These are phyloP conservation scores for Steinernema scapterisci DNA, from an alignment of 2,888 invertebrate genomes.

Conservation along the genomic window DNA sequence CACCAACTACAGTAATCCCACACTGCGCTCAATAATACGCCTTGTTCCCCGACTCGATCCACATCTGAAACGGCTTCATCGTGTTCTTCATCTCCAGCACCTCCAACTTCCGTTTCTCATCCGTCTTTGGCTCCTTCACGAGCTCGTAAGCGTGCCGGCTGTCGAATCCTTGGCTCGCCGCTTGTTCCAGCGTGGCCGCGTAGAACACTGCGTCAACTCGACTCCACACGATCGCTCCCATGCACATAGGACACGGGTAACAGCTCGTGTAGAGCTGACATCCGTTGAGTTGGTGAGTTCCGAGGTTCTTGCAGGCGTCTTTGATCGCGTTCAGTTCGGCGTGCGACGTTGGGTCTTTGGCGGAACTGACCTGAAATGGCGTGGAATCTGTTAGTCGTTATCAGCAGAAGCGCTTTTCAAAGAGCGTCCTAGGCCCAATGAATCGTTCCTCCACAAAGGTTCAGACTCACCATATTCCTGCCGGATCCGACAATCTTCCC, in stretches of 20 bases:
- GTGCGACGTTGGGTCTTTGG: constrained; percentile 63
- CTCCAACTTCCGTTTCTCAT: constrained; percentile 40
- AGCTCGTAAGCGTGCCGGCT: too few relatives aligned
- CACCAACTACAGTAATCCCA: background rate
- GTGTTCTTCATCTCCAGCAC: constrained; percentile 45
- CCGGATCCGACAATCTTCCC: constrained; percentile 58
- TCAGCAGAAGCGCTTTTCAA: too few relatives aligned
- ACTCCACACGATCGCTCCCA: constrained; percentile 65
- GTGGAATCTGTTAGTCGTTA: too few relatives aligned
- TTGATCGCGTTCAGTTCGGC: constrained; percentile 65
- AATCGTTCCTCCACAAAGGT: too few relatives aligned
- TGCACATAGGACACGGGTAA: constrained; percentile 65
- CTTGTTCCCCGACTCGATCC: constrained; percentile 26
- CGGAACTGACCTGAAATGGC: constrained; percentile 48
- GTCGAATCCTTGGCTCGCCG: too few relatives aligned
- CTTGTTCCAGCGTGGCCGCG: constrained; percentile 55
- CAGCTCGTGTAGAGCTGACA: constrained; percentile 63
- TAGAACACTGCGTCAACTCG: constrained; percentile 60
- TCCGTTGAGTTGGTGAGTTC: constrained; percentile 49
- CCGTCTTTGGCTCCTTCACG: too few relatives aligned
- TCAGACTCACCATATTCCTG: constrained; percentile 62
- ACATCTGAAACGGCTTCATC: constrained; percentile 51
- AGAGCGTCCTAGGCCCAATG: too few relatives aligned
- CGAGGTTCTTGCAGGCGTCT: constrained; percentile 55
- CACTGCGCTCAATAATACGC: background rate